Evolutionary conservation across 64 coral and sea anemone species (phyloP).

Genomic region (Dendrophyllia cribrosa): DNA sequence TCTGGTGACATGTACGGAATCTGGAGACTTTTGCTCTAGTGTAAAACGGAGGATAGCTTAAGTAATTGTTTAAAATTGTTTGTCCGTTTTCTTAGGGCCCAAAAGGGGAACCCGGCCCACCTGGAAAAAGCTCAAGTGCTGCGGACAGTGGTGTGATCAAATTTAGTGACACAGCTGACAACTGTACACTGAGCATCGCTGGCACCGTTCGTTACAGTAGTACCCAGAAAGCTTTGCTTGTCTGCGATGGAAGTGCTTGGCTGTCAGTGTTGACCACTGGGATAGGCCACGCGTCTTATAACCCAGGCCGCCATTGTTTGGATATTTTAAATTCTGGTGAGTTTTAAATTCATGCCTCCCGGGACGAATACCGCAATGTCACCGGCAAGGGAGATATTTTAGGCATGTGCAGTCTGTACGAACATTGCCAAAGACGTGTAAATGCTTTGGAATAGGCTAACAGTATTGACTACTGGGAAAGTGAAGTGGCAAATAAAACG

Average conservation of each 20-base stretch:
- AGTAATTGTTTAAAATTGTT: too few relatives aligned
- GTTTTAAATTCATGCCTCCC: neutral
- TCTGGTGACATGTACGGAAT: too few relatives aligned
- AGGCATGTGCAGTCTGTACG: too few relatives aligned
- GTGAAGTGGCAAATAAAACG: too few relatives aligned
- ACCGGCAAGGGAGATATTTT: too few relatives aligned
- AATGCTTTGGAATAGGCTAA: too few relatives aligned
- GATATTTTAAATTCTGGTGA: constrained; percentile 82
- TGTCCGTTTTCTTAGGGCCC: neutral
- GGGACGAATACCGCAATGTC: too few relatives aligned
- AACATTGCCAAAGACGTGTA: too few relatives aligned
- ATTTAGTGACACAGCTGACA: constrained; percentile 50
- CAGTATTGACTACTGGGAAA: too few relatives aligned
- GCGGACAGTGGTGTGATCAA: neutral
- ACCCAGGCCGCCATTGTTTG: constrained; percentile 51
- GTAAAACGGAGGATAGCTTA: too few relatives aligned
- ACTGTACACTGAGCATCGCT: neutral
- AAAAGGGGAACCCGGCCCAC: neutral
- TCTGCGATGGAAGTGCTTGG: constrained; percentile 65
- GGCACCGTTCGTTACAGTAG: constrained; percentile 33
- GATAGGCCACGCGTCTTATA: constrained; percentile 41
- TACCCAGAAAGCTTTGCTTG: constrained; percentile 54
- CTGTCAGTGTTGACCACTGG: neutral
- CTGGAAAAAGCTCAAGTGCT: neutral
- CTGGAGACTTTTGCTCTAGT: too few relatives aligned